Evolutionary conservation across 1,140 invertebrate genomes (phyloP).

Genomic region (Leptinotarsa lineolata): DNA sequence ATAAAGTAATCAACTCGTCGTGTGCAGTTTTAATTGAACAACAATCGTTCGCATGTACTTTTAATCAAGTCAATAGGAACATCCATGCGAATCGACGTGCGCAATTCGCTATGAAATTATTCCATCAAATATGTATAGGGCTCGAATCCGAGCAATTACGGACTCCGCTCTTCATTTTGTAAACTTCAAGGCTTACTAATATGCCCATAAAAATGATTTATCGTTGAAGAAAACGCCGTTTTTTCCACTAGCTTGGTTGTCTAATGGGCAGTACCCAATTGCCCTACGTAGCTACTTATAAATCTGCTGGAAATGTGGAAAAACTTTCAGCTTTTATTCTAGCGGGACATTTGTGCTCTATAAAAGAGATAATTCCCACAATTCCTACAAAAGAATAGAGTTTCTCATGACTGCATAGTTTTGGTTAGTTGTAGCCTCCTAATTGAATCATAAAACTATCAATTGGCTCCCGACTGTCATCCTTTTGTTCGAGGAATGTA

Average conservation of each 20-base stretch:
- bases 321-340: neutral
- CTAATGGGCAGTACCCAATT: neutral
- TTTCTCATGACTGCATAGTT: too few relatives aligned
- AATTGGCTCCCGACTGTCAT: too few relatives aligned
- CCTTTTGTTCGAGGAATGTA: too few relatives aligned
- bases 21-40: neutral
- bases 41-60: neutral
- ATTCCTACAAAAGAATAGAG: too few relatives aligned
- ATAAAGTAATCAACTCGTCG: neutral
- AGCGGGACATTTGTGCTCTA: too few relatives aligned
- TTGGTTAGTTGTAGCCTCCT: too few relatives aligned
- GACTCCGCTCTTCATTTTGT: conserved; percentile 2
- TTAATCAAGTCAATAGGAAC: neutral
- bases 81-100: neutral
- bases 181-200: neutral
- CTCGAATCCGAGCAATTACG: neutral
- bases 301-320: neutral
- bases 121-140: neutral
- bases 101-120: neutral
- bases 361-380: too few relatives aligned
- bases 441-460: too few relatives aligned
- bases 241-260: neutral
- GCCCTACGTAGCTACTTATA: neutral
- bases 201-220: neutral
- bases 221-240: neutral